These are phyloP conservation scores for Champsocephalus gunnari DNA, from an alignment of 2,797 vertebrate species.

Conservation along the genomic window DNA sequence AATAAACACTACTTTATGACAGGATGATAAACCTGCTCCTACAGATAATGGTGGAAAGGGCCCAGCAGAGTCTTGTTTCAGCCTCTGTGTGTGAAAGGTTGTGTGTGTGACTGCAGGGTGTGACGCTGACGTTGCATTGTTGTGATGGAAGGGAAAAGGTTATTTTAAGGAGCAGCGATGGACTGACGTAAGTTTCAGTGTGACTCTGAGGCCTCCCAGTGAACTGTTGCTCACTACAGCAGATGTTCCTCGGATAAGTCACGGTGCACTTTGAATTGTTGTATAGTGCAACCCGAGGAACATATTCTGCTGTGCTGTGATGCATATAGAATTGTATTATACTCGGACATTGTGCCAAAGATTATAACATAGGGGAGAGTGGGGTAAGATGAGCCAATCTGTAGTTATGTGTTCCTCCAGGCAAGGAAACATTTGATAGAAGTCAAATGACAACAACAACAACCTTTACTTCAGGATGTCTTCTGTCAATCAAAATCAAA, in stretches of 20 bases:
- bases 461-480: too few species aligned
- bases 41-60: too few species aligned
- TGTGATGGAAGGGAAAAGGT: constrained; percentile 48
- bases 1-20: neutral
- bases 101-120: constrained; percentile 54
- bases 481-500: too few species aligned
- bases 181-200: constrained; percentile 38
- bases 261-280: constrained; percentile 12
- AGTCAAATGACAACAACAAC: too few species aligned
- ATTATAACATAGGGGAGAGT: neutral
- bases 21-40: constrained; percentile 5
- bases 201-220: neutral
- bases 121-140: constrained; percentile 45
- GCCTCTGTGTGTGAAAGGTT: constrained; percentile 63
- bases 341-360: constrained; percentile 16
- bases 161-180: constrained; percentile 51
- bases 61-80: too few species aligned
- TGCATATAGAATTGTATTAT: constrained; percentile 11
- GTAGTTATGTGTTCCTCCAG: too few species aligned
- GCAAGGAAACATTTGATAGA: too few species aligned
- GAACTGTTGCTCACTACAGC: constrained; percentile 14
- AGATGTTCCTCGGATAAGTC: constrained; percentile 22
- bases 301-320: constrained; percentile 11
- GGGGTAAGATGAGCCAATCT: too few species aligned
- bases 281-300: constrained; percentile 11